phyloP scores from a whole-genome alignment of 2,888 invertebrate species.

The Dastarcus helophoroides region DNA sequence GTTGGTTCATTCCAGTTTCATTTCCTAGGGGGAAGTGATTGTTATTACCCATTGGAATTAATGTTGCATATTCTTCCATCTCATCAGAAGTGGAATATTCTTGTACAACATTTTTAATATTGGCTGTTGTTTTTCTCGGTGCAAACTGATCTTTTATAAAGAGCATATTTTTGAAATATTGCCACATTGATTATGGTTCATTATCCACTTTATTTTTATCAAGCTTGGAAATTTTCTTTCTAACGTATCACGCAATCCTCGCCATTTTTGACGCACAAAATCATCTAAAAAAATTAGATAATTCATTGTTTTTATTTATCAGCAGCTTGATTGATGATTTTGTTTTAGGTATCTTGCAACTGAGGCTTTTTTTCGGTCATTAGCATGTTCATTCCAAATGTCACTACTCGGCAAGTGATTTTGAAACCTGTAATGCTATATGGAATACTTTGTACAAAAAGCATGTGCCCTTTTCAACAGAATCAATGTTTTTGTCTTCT shows the following conservation, averaged over 20 bases:
- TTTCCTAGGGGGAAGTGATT: no score
- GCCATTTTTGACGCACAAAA: no score
- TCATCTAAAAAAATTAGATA: background rate
- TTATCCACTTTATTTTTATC: background rate
- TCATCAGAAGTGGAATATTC: background rate
- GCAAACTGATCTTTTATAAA: conserved; percentile 3
- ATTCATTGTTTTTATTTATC: background rate
- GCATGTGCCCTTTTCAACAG: conserved; percentile 2
- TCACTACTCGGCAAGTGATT: conserved; percentile 2
- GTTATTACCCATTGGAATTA: no score
- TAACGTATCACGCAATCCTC: no score
- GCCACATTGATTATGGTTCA: conserved; percentile 3
- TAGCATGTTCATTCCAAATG: conserved; percentile 3
- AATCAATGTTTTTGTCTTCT: conserved; percentile 1
- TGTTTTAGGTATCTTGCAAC: conserved; percentile 5
- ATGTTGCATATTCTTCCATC: background rate
- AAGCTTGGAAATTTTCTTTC: background rate
- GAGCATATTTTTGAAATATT: conserved; percentile 2
- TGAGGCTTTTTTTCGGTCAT: conserved; percentile 2
- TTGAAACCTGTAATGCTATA: conserved; percentile 4
- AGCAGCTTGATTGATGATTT: conserved; percentile 1
- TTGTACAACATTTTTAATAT: conserved; percentile 3
- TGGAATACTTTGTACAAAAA: conserved; percentile 3
- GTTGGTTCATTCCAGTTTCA: no score
- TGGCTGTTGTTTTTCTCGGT: conserved; percentile 4